Evolutionary conservation across 2,113 vertebrate species (phyloP).

Genomic region (Trematocara unimaculatum): DNA sequence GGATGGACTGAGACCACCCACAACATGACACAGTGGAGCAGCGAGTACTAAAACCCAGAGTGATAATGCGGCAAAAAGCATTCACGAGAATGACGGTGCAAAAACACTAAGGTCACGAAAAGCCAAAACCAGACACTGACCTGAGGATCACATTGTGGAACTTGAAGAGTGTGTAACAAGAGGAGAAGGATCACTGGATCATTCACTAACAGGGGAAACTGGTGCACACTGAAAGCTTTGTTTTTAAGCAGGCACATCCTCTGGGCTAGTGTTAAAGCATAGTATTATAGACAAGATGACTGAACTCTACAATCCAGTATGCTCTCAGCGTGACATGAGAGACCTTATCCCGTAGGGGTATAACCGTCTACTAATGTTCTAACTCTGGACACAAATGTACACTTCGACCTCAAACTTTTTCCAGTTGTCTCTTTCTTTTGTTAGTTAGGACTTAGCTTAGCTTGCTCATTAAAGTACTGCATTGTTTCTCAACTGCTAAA

Average conservation of each 20-base stretch:
- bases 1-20: constrained; percentile 65
- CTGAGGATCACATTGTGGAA: background rate
- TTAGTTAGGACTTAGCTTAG: background rate
- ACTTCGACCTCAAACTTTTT: background rate
- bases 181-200: background rate
- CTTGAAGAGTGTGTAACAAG: background rate
- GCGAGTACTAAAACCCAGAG: constrained; percentile 16
- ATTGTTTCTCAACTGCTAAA: background rate
- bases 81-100: background rate
- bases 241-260: constrained; percentile 17
- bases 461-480: background rate
- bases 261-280: background rate
- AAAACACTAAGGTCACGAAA: background rate
- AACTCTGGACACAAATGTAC: constrained; percentile 16
- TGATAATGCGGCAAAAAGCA: constrained; percentile 20
- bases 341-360: constrained; percentile 38
- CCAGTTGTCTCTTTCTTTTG: background rate
- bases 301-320: constrained; percentile 28
- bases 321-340: constrained; percentile 35
- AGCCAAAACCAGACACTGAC: constrained; percentile 24
- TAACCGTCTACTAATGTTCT: background rate
- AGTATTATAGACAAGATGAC: constrained; percentile 26
- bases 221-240: constrained; percentile 37
- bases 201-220: constrained; percentile 16
- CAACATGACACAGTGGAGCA: constrained; percentile 32